Evolutionary conservation across 1,140 invertebrate genomes (phyloP), one percentile per base, ranked within the genome.

Genomic region (Phenacoccus solenopsis): DNA sequence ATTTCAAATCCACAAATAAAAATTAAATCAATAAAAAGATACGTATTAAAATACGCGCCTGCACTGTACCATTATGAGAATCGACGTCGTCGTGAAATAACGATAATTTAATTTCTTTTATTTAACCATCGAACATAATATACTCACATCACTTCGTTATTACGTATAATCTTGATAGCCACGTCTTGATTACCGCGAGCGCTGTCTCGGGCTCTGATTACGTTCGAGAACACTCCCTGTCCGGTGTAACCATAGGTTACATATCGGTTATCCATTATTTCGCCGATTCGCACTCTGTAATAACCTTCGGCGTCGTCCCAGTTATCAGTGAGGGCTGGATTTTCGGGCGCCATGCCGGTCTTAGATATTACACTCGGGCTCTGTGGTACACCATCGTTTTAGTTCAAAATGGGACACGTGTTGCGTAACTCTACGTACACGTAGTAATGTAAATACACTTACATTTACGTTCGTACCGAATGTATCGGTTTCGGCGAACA

Each of bases 221-320:
- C 98, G 78, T 98, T 99, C 75, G 94, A 97, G 80, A 99, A 99
- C 1, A 99, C 96, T 21, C 98, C 98, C 79, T 98, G 95, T 0
- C 98, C 98, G 0, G 96, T 99, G 77, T 96, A 98, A 12, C 96
- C 97, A 81, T 93, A 98, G 1, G 99, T 74, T 75, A 85, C 82
- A 78, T 99, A 99, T 24, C 97, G 84, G 67, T 86, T 88, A 80
- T 99, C 95, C 69, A 99, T 78, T 0, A 87, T 86, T 84, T 99
- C 98, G 10, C 96, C 94, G 74, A 98, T 96, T 68, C 96, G 85
- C 16, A 99, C 96, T 70, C 97, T 86, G 78, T 94, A 96, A 80
- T 97, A 98, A 56, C 98, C 98, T 82, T 99, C 98, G 16, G 96
- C 91, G 82, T 99, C 97, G 79, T 99, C 98, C 97, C 98, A 99